Base-by-base conservation (phyloP, 2,797 vertebrate genomes). In the Ficedula albicollis region DNA sequence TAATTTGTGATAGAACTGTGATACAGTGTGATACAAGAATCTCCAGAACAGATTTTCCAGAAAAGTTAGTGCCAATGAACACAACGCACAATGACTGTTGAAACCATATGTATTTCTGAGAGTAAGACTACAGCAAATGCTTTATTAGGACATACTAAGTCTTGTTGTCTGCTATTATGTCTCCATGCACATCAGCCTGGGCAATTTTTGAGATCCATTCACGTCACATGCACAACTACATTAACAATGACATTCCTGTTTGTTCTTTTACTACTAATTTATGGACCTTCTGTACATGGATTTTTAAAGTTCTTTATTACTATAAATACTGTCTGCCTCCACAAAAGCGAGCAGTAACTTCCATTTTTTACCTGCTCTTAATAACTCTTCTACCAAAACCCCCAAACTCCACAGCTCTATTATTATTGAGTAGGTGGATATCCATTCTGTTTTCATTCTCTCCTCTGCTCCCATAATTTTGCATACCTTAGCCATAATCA, bases 211-310 rank as follows among this genome's bases (percentile, higher is more conserved):
- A 82, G 12, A 38, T 38, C 17, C 14, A 29, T 52, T 91, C 58
- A 36, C 14, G 26, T 68, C 32, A 15, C 15, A 55, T 2, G 20
- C 2, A 1, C 23, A 67, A 43, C 5, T 8, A 59, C 7, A 39
- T 55, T 78, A 70, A 63, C 19, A 7, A 13, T 9, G 9, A 13
- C 8, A 59, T 19, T 78, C 15, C 17, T 66, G 10, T 11, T 73
- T 80, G 9, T 7, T 67, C n/a, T 68, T 68, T 29, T 23, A 58
- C 10, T 63, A 78, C 19, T 52, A 26, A 64, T 49, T 84, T 72
- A 68, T 8, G 6, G 14, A 52, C 0, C 1, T 29, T 10, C 10
- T 64, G 7, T 27, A n/a, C 15, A n/a, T 3, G 2, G 58, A 48
- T 51, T 77, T 67, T 83, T 64, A 0, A 79, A 36, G 23, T n/a